Evolutionary conservation across 2,797 vertebrate genomes (phyloP), one percentile per base, ranked within the genome.

Genomic region (Anguilla megastoma): DNA sequence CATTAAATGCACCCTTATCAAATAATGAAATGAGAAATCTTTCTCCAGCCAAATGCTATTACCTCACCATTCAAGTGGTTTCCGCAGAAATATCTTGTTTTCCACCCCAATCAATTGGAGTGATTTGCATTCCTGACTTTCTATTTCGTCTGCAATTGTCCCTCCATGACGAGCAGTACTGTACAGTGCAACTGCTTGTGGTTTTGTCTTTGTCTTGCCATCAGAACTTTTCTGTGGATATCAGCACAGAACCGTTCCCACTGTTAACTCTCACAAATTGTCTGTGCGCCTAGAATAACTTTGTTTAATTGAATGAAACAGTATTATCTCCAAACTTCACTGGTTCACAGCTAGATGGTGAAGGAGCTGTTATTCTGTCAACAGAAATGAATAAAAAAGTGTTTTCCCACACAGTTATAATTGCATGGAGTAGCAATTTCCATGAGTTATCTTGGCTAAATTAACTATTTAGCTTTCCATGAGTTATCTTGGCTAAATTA

Each of bases 1-100:
- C 95, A 96, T 96, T 96, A 96, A 95, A 94, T 93, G 92, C 88
- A 93, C 89, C 90, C 94, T 96, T 96, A 96, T 96, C 95, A 96
- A 96, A 96, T 96, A 96, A 96, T 96, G 95, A 95, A 96, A 96
- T 95, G 92, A 95, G 95, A 91, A 95, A 95, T 96, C 93, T 93
- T 90, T 90, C 94, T 92, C 93, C 94, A 90, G 93, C 93, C 94
- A 95, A 92, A 89, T 93, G 93, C 93, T 92, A 95, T 94, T 95
- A 95, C 95, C 92, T 92, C 93, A 92, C 92, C 92, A 94, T 94
- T 96, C 94, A 95, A 95, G 95, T 94, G 93, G 92, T 94, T 95
- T 89, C 90, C 87, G 85, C 90, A 92, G 92, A 94, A 95, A 95
- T 94, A 93, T 92, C 92, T 95, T 90, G 91, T 94, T 94, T 95